Evolutionary conservation across 1,140 invertebrate species (phyloP).

Genomic region (Ips typographus): DNA sequence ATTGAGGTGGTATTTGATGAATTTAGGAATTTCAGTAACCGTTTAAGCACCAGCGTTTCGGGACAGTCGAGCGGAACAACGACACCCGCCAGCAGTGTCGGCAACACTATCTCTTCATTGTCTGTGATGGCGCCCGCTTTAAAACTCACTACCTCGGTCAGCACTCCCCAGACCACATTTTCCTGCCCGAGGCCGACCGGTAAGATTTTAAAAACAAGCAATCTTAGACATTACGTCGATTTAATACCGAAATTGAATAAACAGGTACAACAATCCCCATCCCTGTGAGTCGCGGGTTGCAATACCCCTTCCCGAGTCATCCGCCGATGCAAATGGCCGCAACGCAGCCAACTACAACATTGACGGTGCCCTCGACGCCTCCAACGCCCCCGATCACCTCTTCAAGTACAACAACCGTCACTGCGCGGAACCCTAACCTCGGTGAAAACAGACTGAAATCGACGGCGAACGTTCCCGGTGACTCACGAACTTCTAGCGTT

Average conservation of each 20-base stretch:
- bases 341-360: conserved; percentile 30
- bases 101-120: conserved; percentile 16
- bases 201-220: conserved; percentile 26
- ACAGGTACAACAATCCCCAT: conserved; percentile 30
- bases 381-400: conserved; percentile 25
- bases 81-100: conserved; percentile 17
- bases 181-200: conserved; percentile 46
- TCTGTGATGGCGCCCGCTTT: conserved; percentile 28
- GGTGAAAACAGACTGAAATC: conserved; percentile 51
- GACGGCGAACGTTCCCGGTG: conserved; percentile 49
- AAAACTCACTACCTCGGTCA: conserved; percentile 35
- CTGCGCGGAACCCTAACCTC: conserved; percentile 39
- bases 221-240: neutral
- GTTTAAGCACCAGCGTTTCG: neutral
- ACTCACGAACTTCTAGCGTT: conserved; percentile 54
- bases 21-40: conserved; percentile 7
- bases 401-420: conserved; percentile 37
- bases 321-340: conserved; percentile 57
- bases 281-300: conserved; percentile 62
- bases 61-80: conserved; percentile 1
- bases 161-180: conserved; percentile 40
- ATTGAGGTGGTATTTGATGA: neutral
- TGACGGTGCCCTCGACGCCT: conserved; percentile 14
- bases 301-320: conserved; percentile 81
- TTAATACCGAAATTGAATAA: neutral